A percentile compares a stretch with the other conserved stretches of the same genome.
These are phyloP conservation scores for Cordilura impudica DNA, from an alignment of 2,888 invertebrate species.

Conservation along the genomic window DNA sequence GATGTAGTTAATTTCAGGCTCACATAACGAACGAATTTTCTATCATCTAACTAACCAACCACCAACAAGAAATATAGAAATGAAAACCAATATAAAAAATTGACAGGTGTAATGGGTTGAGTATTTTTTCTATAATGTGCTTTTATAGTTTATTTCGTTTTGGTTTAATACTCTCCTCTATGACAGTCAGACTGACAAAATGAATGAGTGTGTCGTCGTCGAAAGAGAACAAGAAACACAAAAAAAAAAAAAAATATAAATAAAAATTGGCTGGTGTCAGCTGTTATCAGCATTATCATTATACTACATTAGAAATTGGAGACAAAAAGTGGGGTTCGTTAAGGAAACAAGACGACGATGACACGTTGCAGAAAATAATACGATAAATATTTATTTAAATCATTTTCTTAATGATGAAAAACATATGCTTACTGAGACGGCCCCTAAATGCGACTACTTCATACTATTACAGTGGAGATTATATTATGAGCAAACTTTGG, in stretches of 20 bases:
- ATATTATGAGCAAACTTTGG: no score
- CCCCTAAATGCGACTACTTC: no score
- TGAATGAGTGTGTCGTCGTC: constrained; percentile 26
- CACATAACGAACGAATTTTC: constrained; percentile 19
- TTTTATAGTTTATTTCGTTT: constrained; percentile 53
- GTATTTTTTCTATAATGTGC: constrained; percentile 18
- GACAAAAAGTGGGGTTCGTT: neutral
- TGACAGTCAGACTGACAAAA: neutral
- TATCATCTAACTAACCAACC: constrained; percentile 34
- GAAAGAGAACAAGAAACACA: neutral
- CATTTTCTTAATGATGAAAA: neutral
- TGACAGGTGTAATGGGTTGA: constrained; percentile 62
- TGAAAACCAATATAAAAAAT: constrained; percentile 54
- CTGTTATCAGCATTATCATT: constrained; percentile 46
- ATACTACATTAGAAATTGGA: constrained; percentile 30
- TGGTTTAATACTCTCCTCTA: constrained; percentile 2
- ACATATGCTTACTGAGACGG: constrained; percentile 24
- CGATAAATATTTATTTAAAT: constrained; percentile 34
- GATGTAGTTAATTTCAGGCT: constrained; percentile 1
- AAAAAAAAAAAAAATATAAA: neutral
- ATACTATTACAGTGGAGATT: no score
- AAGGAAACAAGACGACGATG: neutral
- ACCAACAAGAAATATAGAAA: constrained; percentile 17
- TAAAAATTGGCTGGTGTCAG: constrained; percentile 55
- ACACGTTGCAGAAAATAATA: constrained; percentile 27